Conservation (phyloP, 2,888 invertebrate species). For the Sepioteuthis lessoniana region DNA sequence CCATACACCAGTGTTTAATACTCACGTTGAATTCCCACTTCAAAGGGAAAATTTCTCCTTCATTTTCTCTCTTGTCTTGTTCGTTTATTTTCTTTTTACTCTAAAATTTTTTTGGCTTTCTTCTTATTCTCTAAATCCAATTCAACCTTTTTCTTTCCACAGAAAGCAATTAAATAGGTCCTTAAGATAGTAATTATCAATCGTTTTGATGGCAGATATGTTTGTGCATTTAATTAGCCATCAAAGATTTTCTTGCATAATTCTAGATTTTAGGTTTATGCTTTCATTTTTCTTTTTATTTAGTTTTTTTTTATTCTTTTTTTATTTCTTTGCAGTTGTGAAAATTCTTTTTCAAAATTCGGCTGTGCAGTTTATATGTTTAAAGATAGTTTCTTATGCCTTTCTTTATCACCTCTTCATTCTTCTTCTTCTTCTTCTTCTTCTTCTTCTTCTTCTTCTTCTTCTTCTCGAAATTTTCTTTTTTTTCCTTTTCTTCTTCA, state of each 20-base stretch:
- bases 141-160: background rate
- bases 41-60: background rate
- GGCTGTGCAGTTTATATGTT: background rate
- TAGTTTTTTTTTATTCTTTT: background rate
- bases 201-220: constrained; percentile 6
- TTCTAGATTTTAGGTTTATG: background rate
- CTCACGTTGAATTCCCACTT: background rate
- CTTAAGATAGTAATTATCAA: constrained; percentile 33
- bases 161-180: background rate
- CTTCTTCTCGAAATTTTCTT: too few relatives aligned
- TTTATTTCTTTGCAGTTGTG: background rate
- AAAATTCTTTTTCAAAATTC: background rate
- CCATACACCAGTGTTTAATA: background rate
- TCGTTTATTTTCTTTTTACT: background rate
- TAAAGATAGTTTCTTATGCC: too few relatives aligned
- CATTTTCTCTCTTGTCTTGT: background rate
- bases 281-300: background rate
- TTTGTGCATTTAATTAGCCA: constrained; percentile 1
- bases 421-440: too few relatives aligned
- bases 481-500: too few relatives aligned
- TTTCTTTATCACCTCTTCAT: too few relatives aligned
- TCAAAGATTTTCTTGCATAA: constrained; percentile 20
- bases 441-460: too few relatives aligned
- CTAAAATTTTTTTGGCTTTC: background rate
- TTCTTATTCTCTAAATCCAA: background rate